Conservation (phyloP, 1,140 invertebrate genomes). For the Lepeophtheirus salmonis region DNA sequence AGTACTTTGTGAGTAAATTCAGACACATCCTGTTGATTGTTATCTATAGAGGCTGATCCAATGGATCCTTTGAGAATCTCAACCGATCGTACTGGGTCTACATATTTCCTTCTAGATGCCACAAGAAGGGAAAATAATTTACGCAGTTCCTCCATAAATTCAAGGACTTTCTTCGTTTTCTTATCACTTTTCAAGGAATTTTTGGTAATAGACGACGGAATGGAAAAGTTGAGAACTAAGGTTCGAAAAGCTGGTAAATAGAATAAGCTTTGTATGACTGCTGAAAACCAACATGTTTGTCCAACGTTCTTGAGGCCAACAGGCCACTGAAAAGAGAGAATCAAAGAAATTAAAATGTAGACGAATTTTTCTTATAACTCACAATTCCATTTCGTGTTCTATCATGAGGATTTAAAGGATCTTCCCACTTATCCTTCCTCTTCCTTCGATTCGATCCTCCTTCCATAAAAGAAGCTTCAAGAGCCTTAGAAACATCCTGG, state of each 20-base stretch:
- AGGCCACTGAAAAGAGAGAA: constrained; percentile 25
- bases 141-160: constrained; percentile 31
- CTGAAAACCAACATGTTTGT: constrained; percentile 38
- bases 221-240: constrained; percentile 25
- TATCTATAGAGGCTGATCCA: constrained; percentile 22
- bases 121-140: constrained; percentile 33
- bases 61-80: constrained; percentile 31
- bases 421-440: constrained; percentile 30
- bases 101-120: constrained; percentile 30
- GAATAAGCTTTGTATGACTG: constrained; percentile 34
- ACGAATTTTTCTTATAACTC: constrained; percentile 18
- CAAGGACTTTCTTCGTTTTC: constrained; percentile 27
- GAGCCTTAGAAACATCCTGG: constrained; percentile 29
- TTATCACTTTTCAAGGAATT: constrained; percentile 6
- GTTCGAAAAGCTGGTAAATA: constrained; percentile 30
- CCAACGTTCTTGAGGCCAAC: constrained; percentile 36
- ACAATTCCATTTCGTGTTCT: constrained; percentile 27
- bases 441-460: constrained; percentile 29
- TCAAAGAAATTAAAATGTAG: constrained; percentile 1
- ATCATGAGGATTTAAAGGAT: constrained; percentile 33
- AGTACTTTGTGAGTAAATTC: constrained; percentile 35
- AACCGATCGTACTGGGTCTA: constrained; percentile 33
- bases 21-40: constrained; percentile 31
- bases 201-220: background rate
- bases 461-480: constrained; percentile 32